Percentiles rank a stretch among this genome's conserved stretches.
Evolutionary conservation across 2,113 vertebrate species (phyloP).

Genomic region (Ctenomys sociabilis): DNA sequence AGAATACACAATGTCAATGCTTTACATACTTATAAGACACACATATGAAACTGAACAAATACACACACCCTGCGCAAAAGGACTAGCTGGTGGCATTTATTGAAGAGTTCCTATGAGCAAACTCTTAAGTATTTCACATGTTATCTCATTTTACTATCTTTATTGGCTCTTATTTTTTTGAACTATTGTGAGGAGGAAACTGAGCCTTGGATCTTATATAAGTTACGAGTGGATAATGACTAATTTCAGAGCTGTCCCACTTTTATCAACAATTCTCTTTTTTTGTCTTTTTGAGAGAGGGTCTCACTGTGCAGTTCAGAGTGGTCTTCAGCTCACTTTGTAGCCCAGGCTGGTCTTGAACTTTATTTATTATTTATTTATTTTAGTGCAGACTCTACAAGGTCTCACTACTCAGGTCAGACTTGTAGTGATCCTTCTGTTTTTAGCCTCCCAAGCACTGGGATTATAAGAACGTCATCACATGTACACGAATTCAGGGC

Average conservation of each 20-base stretch:
- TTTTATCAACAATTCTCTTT: background rate
- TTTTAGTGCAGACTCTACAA: too few species aligned
- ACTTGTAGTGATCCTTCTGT: too few species aligned
- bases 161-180: background rate
- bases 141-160: constrained; percentile 22
- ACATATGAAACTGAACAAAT: background rate
- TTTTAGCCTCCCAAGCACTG: too few species aligned
- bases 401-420: too few species aligned
- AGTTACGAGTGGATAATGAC: background rate
- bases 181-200: background rate
- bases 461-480: too few species aligned
- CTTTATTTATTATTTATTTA: too few species aligned
- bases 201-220: background rate
- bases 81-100: background rate
- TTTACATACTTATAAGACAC: background rate
- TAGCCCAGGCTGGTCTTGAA: too few species aligned
- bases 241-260: background rate
- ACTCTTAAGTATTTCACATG: background rate
- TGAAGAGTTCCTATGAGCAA: background rate
- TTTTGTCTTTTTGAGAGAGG: too few species aligned
- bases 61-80: background rate
- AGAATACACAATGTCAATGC: background rate
- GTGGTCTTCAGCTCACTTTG: too few species aligned
- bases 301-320: too few species aligned
- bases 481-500: too few species aligned